phyloP scores from a whole-genome alignment of 1,140 invertebrate species.

The Trinorchestia longiramus region DNA sequence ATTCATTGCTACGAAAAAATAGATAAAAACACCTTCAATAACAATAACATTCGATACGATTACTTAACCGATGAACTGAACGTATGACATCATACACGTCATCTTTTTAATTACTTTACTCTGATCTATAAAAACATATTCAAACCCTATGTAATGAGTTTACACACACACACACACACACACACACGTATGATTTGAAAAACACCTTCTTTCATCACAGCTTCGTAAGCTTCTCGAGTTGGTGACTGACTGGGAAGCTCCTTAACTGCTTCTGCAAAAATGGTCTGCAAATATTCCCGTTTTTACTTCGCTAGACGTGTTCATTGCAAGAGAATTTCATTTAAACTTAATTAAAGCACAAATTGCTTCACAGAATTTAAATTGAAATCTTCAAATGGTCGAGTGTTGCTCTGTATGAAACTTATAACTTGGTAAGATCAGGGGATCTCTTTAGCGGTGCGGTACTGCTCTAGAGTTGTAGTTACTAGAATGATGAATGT shows the following conservation, averaged over 20 bases:
- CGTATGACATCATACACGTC: too few relatives aligned
- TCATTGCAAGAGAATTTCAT: conserved; percentile 8
- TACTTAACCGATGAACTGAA: too few relatives aligned
- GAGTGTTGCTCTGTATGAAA: neutral
- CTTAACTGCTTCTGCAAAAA: neutral
- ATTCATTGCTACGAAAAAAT: too few relatives aligned
- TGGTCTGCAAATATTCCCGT: neutral
- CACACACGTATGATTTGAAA: neutral
- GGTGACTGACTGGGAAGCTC: neutral
- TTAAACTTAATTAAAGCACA: conserved; percentile 11
- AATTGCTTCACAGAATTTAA: conserved; percentile 11
- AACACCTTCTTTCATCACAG: neutral
- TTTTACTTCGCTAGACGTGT: neutral
- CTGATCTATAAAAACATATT: neutral
- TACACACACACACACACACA: neutral
- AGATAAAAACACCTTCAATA: too few relatives aligned
- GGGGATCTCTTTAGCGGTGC: too few relatives aligned
- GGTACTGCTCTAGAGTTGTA: too few relatives aligned
- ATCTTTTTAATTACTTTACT: too few relatives aligned
- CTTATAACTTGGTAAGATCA: neutral
- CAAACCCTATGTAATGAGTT: neutral
- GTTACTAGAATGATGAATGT: too few relatives aligned
- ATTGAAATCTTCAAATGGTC: neutral
- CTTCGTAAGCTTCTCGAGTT: neutral
- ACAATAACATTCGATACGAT: too few relatives aligned